Conservation (phyloP, 2,797 vertebrate genomes). For the Harpagifer antarcticus region DNA sequence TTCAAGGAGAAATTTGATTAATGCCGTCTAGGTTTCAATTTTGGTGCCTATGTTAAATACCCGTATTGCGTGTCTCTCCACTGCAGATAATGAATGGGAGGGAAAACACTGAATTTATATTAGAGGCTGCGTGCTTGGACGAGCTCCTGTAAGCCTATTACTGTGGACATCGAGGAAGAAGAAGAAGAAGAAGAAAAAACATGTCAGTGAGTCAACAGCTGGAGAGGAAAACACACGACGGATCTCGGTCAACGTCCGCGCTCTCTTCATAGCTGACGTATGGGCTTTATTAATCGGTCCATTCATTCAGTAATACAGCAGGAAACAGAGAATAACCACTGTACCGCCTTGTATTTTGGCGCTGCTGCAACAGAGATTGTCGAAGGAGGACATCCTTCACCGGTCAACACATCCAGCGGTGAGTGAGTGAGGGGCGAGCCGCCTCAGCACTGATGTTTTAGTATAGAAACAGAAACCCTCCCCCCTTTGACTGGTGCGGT, state of each 20-base stretch:
- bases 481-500: conserved; percentile 16
- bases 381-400: conserved; percentile 35
- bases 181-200: conserved; percentile 19
- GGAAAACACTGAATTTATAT: conserved; percentile 1
- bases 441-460: conserved; percentile 10
- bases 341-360: conserved; percentile 19
- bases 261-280: conserved; percentile 41
- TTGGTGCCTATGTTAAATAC: conserved; percentile 22
- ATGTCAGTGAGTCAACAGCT: conserved; percentile 77
- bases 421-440: conserved; percentile 61
- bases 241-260: conserved; percentile 33
- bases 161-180: conserved; percentile 36
- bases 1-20: conserved; percentile 4
- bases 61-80: conserved; percentile 1
- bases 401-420: conserved; percentile 41
- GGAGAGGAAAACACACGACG: conserved; percentile 65
- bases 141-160: neutral
- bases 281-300: conserved; percentile 42
- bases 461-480: neutral
- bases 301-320: conserved; percentile 30
- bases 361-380: conserved; percentile 15
- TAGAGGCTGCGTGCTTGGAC: conserved; percentile 23
- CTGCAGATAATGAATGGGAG: conserved; percentile 16
- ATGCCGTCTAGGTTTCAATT: conserved; percentile 3
- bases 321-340: conserved; percentile 7